Percentiles rank a stretch among this genome's conserved stretches.
phyloP scores from a whole-genome alignment of 2,888 invertebrate species.

The Parnassius smintheus region DNA sequence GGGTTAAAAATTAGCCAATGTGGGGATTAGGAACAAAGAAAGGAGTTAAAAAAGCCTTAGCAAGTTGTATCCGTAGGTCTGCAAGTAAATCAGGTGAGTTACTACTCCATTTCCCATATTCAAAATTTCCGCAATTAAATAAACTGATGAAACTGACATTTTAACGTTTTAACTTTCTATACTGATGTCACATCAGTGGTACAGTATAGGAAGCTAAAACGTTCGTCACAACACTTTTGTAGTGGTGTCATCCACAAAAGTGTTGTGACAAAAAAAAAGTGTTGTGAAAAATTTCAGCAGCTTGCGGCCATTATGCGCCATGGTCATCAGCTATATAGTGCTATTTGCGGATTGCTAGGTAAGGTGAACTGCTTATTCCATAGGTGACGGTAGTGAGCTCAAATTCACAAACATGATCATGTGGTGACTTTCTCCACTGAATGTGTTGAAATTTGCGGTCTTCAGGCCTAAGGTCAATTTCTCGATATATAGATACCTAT shows the following conservation, averaged over 20 bases:
- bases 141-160: too few relatives aligned
- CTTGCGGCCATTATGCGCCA: background rate
- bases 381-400: constrained; percentile 1
- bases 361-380: background rate
- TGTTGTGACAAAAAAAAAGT: too few relatives aligned
- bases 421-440: background rate
- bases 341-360: background rate
- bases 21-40: too few relatives aligned
- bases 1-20: too few relatives aligned
- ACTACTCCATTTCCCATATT: background rate
- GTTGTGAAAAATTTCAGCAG: background rate
- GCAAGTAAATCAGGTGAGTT: background rate
- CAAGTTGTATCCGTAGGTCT: background rate
- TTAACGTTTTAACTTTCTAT: background rate
- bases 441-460: background rate
- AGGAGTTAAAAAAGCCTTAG: too few relatives aligned
- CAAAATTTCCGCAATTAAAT: too few relatives aligned
- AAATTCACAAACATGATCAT: background rate
- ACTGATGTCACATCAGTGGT: background rate
- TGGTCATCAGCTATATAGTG: background rate
- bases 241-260: too few relatives aligned
- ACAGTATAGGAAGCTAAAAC: too few relatives aligned
- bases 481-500: background rate
- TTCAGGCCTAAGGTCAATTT: too few relatives aligned
- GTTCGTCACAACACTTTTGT: too few relatives aligned